Evolutionary conservation across 2,888 invertebrate genomes (phyloP).

Genomic region (Chloroclysta siterata): DNA sequence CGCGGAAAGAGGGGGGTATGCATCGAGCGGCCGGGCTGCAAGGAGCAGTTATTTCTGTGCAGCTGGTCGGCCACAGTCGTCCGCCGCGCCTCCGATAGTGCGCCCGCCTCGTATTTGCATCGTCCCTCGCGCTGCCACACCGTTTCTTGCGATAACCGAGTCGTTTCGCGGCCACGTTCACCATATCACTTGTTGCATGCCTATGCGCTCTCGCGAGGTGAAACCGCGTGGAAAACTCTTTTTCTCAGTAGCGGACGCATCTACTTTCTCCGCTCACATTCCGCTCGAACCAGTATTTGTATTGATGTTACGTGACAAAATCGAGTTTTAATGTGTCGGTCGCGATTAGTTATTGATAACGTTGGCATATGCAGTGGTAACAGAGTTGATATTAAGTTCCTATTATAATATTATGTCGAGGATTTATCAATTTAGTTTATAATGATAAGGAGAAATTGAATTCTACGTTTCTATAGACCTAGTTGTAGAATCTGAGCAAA

Average conservation of each 20-base stretch:
- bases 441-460: slow-evolving; percentile 39
- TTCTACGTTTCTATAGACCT: slow-evolving; percentile 27
- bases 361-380: slow-evolving; percentile 50
- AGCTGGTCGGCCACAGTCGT: slow-evolving; percentile 73
- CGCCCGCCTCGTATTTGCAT: slow-evolving; percentile 67
- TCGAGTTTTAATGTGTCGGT: slow-evolving; percentile 55
- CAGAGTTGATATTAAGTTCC: slow-evolving; percentile 39
- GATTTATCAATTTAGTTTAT: slow-evolving; percentile 51
- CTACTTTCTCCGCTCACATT: slow-evolving; percentile 82
- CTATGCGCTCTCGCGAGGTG: slow-evolving; percentile 73
- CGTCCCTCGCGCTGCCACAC: slow-evolving; percentile 53
- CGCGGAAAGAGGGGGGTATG: slow-evolving; percentile 54
- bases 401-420: slow-evolving; percentile 35
- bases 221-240: slow-evolving; percentile 81
- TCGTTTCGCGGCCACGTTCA: slow-evolving; percentile 43
- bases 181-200: slow-evolving; percentile 68
- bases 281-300: slow-evolving; percentile 48
- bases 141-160: slow-evolving; percentile 22
- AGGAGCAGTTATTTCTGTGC: slow-evolving; percentile 83
- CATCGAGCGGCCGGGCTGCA: slow-evolving; percentile 81
- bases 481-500: slow-evolving; percentile 30
- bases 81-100: slow-evolving; percentile 71
- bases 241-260: slow-evolving; percentile 78
- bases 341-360: slow-evolving; percentile 53
- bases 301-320: slow-evolving; percentile 58